Conservation (phyloP, 2,888 invertebrate species). For the Leucophenga montana region DNA sequence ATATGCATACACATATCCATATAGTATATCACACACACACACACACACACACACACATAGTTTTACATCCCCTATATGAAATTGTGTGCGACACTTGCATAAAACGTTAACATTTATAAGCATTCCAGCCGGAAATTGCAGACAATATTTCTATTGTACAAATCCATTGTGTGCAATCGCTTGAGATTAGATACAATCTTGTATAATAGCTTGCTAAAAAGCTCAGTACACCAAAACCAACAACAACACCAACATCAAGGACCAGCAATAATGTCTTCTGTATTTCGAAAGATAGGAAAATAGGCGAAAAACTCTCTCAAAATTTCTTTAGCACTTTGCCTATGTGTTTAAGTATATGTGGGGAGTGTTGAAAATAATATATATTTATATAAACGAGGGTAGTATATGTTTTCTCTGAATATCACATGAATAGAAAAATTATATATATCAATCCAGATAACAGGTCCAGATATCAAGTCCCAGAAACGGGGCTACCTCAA, state of each 20-base stretch:
- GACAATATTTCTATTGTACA: conserved; percentile 44
- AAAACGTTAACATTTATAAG: conserved; percentile 56
- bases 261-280: neutral
- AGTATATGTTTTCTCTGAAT: too few species aligned
- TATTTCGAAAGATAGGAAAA: neutral
- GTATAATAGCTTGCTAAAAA: conserved; percentile 53
- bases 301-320: neutral
- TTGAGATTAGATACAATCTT: conserved; percentile 65
- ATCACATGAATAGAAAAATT: too few species aligned
- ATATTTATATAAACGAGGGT: too few species aligned
- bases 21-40: neutral
- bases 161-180: conserved; percentile 65
- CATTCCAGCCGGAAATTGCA: conserved; percentile 61
- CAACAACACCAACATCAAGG: neutral
- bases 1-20: neutral
- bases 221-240: neutral
- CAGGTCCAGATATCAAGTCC: too few species aligned
- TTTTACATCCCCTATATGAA: neutral
- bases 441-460: too few species aligned
- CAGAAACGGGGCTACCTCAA: too few species aligned
- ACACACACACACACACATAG: neutral
- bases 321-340: neutral
- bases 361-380: too few species aligned
- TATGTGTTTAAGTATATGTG: neutral
- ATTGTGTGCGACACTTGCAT: neutral